These are phyloP conservation scores for Phrynocephalus vlangalii DNA, from an alignment of 2,797 vertebrate species.

Conservation along the genomic window DNA sequence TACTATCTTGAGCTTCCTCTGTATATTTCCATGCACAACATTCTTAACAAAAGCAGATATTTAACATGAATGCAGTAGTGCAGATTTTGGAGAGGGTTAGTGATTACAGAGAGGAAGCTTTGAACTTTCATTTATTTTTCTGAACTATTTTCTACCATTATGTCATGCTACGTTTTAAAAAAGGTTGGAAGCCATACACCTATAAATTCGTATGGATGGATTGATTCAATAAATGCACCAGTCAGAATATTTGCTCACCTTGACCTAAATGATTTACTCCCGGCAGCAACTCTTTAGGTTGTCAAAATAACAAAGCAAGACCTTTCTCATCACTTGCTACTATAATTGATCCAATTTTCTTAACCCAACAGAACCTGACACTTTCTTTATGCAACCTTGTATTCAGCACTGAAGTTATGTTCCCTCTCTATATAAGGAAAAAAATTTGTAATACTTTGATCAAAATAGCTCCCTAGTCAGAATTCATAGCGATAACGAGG, in stretches of 20 bases:
- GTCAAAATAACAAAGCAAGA: not conserved
- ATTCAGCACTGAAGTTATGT: not conserved
- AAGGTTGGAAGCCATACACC: not conserved
- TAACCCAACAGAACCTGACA: not conserved
- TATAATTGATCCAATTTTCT: not conserved
- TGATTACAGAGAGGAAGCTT: not conserved
- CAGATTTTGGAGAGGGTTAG: not conserved
- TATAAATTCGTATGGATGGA: not conserved
- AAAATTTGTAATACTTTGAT: not conserved
- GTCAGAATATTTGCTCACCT: not conserved
- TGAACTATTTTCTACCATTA: too few relatives aligned
- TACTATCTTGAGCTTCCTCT: not conserved
- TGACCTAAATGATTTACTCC: not conserved
- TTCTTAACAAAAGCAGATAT: not conserved
- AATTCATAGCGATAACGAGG: not conserved
- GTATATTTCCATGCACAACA: not conserved
- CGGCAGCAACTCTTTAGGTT: not conserved
- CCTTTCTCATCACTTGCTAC: not conserved
- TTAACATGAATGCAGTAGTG: not conserved
- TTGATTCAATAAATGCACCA: not conserved
- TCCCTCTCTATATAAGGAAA: not conserved
- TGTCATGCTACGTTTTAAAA: not conserved
- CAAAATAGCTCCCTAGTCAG: not conserved
- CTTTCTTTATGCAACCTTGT: not conserved
- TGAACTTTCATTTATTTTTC: not conserved